Percentiles rank a stretch among this genome's conserved stretches.
Evolutionary conservation across 2,113 vertebrate genomes (phyloP).

Genomic region (Grallaria varia): DNA sequence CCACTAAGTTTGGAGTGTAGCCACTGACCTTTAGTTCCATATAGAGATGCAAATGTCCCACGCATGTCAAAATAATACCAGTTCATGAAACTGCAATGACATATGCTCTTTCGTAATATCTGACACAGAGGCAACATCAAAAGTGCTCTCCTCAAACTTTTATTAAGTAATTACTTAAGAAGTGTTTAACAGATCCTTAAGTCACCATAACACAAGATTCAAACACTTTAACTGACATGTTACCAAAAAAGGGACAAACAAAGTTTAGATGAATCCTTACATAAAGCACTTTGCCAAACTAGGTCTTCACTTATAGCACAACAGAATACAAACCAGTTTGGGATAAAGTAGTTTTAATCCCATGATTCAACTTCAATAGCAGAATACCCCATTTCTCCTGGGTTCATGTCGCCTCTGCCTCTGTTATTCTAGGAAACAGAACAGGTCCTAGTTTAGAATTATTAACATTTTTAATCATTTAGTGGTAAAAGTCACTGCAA

Average conservation of each 20-base stretch:
- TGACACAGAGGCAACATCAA: not conserved
- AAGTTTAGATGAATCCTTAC: not conserved
- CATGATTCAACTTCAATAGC: conserved; percentile 60
- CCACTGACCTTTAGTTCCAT: not conserved
- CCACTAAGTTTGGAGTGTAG: not conserved
- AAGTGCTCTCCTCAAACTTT: not conserved
- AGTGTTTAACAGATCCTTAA: not conserved
- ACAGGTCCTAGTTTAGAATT: not conserved
- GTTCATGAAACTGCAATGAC: not conserved
- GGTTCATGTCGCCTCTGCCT: conserved; percentile 10
- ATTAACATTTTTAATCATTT: not conserved
- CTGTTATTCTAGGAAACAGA: conserved; percentile 55
- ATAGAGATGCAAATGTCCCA: not conserved
- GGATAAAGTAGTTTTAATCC: conserved; percentile 59
- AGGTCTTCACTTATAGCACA: not conserved
- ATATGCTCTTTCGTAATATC: not conserved
- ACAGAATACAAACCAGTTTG: not conserved
- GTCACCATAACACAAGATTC: not conserved
- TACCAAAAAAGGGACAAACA: not conserved
- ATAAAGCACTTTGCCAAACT: not conserved
- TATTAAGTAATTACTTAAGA: conserved; percentile 12
- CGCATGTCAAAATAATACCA: not conserved
- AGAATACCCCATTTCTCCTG: not conserved
- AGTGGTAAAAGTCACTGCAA: not conserved
- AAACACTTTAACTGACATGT: not conserved